Conservation (phyloP, 2,113 vertebrate genomes). For the Lycocorax pyrrhopterus region DNA sequence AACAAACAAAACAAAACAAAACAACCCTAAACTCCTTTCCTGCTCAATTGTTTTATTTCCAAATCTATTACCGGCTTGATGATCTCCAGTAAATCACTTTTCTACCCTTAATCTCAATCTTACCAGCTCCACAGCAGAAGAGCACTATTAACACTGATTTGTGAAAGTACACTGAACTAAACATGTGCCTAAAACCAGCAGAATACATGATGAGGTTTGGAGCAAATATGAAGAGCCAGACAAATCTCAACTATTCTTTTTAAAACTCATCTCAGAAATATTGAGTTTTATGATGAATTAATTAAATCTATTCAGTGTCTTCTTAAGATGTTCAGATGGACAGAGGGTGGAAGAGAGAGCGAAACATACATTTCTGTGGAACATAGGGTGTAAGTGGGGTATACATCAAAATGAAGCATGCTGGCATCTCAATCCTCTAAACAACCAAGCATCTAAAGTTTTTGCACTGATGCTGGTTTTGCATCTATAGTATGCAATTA, state of each 20-base stretch:
- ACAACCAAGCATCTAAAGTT: background rate
- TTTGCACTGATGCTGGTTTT: background rate
- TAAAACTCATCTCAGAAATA: background rate
- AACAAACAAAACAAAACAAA: background rate
- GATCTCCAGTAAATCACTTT: background rate
- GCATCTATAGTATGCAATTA: background rate
- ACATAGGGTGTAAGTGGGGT: accelerated
- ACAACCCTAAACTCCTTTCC: background rate
- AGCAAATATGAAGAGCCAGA: background rate
- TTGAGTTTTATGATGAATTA: background rate
- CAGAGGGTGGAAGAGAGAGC: accelerated
- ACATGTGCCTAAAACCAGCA: background rate
- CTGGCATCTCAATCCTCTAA: background rate
- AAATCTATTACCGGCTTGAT: background rate
- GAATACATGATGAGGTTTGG: background rate
- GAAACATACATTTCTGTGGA: background rate
- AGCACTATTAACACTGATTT: background rate
- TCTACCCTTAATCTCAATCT: background rate
- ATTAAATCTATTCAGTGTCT: background rate
- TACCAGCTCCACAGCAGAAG: background rate
- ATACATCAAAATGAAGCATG: background rate
- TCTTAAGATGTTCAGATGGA: background rate
- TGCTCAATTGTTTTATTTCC: background rate
- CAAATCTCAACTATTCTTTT: background rate
- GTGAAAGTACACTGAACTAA: background rate